Base-by-base conservation (phyloP, 2,888 invertebrate species). In the Cybosia mesomella region DNA sequence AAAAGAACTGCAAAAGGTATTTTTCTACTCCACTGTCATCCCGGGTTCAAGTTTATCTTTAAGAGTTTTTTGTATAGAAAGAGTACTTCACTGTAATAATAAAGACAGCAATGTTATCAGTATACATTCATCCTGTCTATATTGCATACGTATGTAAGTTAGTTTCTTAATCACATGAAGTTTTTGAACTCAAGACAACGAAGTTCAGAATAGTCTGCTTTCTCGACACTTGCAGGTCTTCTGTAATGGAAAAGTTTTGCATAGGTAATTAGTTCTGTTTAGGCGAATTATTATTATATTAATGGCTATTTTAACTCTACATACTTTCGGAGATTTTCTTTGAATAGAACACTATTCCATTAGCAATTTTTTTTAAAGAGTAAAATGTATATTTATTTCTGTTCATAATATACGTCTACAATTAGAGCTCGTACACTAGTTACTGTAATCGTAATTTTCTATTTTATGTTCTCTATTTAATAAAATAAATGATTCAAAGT, bases 191-290 rank as follows among this genome's bases (percentile, higher is more conserved):
- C 67, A 68, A 83, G 77, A 85, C 80, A 63, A 36, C 79, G 75
- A 88, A 87, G 81, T 86, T 87, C 79, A 80, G 80, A 85, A 83
- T 81, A 83, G 80, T 80, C 80, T 82, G 79, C 84, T 83, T 80
- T 78, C 75, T 77, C 79, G 79, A 78, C 78, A 81, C 81, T 83
- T 74, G 72, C 77, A 79, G 77, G 76, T 72, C 76, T 67, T 69
- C 73, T 74, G 76, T 86, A 86, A 88, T 88, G 84, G 85, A 86
- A 87, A 89, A 86, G 81, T 89, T 89, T 85, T 80, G 73, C 83
- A 84, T 81, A 81, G 82, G 74, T 85, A 83, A 83, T 81, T 87
- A 87, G 88, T 87, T 85, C 83, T 78, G 77, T 80, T 83, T 82
- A 69, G 78, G 71, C 76, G 71, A 79, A 80, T 78, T 74, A 77